Evolutionary conservation across 2,797 vertebrate genomes (phyloP).

Genomic region (Tenualosa thibaudeaui): DNA sequence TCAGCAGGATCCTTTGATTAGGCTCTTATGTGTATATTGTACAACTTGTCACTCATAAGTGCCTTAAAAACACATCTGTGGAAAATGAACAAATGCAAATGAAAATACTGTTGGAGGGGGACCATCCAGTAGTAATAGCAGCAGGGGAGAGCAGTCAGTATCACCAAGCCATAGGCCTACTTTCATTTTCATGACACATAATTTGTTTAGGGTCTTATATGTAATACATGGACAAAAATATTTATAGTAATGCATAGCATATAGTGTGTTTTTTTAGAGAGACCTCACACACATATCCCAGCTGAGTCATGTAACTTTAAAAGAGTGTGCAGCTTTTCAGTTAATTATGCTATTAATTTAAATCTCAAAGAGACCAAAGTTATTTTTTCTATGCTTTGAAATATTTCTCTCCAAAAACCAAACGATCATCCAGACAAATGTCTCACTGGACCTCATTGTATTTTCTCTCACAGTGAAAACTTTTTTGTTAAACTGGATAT

Average conservation of each 20-base stretch:
- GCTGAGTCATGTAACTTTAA: constrained; percentile 2
- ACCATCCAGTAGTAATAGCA: neutral
- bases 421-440: constrained; percentile 31
- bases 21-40: neutral
- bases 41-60: neutral
- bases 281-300: neutral
- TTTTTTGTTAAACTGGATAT: constrained; percentile 55
- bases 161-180: neutral
- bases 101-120: neutral
- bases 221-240: constrained; percentile 1
- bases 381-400: constrained; percentile 42
- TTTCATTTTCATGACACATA: neutral
- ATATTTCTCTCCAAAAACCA: constrained; percentile 20
- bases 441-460: constrained; percentile 61
- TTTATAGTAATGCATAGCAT: neutral
- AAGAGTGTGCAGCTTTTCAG: constrained; percentile 1
- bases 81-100: neutral
- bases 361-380: constrained; percentile 38
- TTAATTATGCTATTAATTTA: constrained; percentile 48
- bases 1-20: constrained; percentile 5
- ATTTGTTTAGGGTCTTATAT: neutral
- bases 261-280: neutral
- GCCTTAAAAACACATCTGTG: neutral
- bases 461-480: constrained; percentile 52
- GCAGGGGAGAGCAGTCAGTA: neutral